Conservation (phyloP, 2,797 vertebrate genomes). For the Malacoctenus gilli region DNA sequence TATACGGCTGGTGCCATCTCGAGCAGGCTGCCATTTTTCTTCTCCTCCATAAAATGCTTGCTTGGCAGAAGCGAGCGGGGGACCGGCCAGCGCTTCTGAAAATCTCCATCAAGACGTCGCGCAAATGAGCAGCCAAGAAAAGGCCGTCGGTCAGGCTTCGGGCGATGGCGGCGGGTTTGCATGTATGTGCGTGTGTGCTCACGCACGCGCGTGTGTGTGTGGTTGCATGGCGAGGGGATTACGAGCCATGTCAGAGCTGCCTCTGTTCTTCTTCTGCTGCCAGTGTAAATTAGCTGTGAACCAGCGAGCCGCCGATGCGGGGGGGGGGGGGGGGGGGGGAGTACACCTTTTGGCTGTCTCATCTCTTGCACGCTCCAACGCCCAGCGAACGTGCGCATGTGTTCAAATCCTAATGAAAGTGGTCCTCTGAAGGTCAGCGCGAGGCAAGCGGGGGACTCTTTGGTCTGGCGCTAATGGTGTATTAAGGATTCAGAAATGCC, state of each 20-base stretch:
- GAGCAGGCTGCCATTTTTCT: constrained; percentile 53
- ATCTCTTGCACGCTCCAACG: constrained; percentile 47
- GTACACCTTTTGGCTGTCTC: constrained; percentile 65
- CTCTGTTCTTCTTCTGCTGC: constrained; percentile 45
- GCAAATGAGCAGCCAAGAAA: constrained; percentile 61
- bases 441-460: constrained; percentile 57
- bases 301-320: constrained; percentile 51
- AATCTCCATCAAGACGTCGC: constrained; percentile 56
- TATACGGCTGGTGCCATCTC: constrained; percentile 42
- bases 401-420: constrained; percentile 77
- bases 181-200: constrained; percentile 1
- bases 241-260: constrained; percentile 63
- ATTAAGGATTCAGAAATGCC: constrained; percentile 77
- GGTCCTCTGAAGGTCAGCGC: constrained; percentile 73
- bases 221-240: constrained; percentile 39
- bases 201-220: constrained; percentile 27
- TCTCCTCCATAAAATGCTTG: constrained; percentile 58
- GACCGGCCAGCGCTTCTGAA: constrained; percentile 43
- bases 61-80: constrained; percentile 48
- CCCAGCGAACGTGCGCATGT: constrained; percentile 43
- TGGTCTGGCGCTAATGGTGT: constrained; percentile 70
- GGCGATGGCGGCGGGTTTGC: constrained; percentile 29
- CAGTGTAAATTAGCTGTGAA: constrained; percentile 72
- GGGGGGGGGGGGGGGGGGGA: constrained; percentile 55
- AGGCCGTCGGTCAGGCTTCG: constrained; percentile 33